Conservation (phyloP, 2,113 vertebrate species). For the Thunnus thynnus region DNA sequence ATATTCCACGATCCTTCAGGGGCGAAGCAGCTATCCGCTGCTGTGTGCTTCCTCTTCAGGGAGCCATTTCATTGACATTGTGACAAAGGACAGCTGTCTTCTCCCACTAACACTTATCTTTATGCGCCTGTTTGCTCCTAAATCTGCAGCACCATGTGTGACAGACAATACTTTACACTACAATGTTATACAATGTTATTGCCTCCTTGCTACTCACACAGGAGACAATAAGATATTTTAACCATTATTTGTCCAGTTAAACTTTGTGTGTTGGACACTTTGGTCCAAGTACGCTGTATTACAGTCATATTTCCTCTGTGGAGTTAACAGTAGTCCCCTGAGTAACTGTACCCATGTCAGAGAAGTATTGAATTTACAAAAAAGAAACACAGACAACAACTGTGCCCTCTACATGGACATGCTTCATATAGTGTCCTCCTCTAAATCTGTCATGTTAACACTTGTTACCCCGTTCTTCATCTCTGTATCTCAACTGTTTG, state of each 20-base stretch:
- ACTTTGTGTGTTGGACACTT: neutral
- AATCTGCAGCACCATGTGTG: slow-evolving; percentile 17
- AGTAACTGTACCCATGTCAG: neutral
- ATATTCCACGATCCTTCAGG: slow-evolving; percentile 11
- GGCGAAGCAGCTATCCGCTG: neutral
- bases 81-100: slow-evolving; percentile 54
- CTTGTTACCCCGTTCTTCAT: neutral
- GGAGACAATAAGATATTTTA: neutral
- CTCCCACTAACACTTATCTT: slow-evolving; percentile 11
- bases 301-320: neutral
- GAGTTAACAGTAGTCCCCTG: neutral
- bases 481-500: neutral
- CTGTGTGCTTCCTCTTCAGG: slow-evolving; percentile 44
- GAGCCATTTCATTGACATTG: slow-evolving; percentile 21
- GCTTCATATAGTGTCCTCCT: neutral
- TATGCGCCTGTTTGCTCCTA: slow-evolving; percentile 51
- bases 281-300: neutral
- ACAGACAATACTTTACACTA: slow-evolving; percentile 7
- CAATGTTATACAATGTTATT: neutral
- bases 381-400: neutral
- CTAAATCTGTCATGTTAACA: neutral
- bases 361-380: neutral
- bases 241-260: neutral
- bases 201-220: neutral
- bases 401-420: neutral